Conservation (phyloP, 2,113 vertebrate species). For the Chionomys nivalis region DNA sequence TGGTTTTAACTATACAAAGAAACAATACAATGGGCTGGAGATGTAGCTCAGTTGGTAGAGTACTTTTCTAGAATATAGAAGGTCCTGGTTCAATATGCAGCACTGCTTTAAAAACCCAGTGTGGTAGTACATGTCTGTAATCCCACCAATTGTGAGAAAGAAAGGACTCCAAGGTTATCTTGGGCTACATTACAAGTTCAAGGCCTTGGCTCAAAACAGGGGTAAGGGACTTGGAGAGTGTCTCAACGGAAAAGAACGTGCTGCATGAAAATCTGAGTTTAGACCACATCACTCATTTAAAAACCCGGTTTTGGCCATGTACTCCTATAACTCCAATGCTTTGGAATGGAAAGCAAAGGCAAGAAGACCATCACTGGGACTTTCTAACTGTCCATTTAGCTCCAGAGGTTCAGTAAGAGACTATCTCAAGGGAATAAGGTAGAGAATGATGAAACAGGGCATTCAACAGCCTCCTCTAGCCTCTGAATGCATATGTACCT, state of each 20-base stretch:
- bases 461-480: background rate
- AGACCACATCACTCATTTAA: background rate
- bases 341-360: background rate
- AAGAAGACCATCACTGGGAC: background rate
- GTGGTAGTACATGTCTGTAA: background rate
- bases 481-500: background rate
- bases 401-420: background rate
- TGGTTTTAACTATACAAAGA: slow-evolving; percentile 15
- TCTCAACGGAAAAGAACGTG: background rate
- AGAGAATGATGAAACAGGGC: background rate
- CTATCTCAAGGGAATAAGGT: background rate
- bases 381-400: background rate
- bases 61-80: background rate
- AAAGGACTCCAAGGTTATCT: background rate
- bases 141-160: background rate
- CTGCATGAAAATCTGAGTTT: background rate
- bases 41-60: background rate
- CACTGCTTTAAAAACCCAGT: background rate
- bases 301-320: background rate
- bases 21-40: background rate
- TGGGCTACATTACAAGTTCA: background rate
- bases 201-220: background rate
- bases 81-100: background rate
- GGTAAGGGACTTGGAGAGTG: background rate
- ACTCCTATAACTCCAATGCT: background rate